A percentile compares a stretch with the other conserved stretches of the same genome.
phyloP scores from a whole-genome alignment of 2,113 vertebrate species.

The Suricata suricatta region DNA sequence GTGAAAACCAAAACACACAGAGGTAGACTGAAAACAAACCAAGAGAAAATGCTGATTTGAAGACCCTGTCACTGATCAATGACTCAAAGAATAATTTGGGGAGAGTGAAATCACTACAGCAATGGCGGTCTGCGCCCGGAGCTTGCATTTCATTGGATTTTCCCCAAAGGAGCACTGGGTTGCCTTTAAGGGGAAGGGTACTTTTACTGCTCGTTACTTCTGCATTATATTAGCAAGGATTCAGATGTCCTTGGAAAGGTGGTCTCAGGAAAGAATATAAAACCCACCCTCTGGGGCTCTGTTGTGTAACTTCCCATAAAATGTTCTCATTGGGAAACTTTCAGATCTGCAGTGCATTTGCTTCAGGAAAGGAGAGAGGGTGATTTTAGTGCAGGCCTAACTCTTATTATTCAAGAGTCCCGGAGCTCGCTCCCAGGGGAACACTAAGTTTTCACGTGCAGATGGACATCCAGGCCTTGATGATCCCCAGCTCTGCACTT shows the following conservation, averaged over 20 bases:
- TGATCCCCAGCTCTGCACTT: neutral
- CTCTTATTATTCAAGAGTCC: neutral
- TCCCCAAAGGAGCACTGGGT: neutral
- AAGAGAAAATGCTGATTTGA: neutral
- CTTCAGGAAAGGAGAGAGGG: neutral
- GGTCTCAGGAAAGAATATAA: neutral
- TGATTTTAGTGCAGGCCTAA: neutral
- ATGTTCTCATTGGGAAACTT: neutral
- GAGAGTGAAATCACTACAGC: neutral
- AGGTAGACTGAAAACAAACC: neutral
- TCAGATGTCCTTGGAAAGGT: neutral
- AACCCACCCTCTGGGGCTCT: neutral
- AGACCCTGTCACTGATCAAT: neutral
- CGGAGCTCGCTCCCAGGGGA: neutral
- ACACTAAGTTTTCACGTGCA: neutral
- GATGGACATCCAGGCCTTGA: neutral
- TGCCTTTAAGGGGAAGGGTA: neutral
- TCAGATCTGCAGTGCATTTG: neutral
- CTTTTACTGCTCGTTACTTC: constrained; percentile 11
- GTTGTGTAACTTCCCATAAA: neutral
- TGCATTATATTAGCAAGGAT: neutral
- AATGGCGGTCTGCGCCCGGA: neutral
- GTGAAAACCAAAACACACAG: neutral
- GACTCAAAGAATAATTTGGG: neutral
- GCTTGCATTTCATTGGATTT: neutral